Conservation (phyloP, 1,140 invertebrate genomes). For the Zaprionus capensis region DNA sequence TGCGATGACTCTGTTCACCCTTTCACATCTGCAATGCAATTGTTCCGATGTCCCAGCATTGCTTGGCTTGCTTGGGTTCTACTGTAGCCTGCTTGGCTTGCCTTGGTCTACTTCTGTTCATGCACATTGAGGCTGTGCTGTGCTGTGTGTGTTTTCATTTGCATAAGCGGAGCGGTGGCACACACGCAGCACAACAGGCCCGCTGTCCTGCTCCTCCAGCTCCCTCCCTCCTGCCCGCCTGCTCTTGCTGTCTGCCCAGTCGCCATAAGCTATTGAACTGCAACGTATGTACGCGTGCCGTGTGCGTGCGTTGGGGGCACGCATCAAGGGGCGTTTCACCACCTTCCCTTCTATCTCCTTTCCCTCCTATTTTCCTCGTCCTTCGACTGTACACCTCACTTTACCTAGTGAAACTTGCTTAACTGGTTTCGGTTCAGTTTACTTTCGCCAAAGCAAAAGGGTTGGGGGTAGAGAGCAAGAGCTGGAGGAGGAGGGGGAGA, state of each 20-base stretch:
- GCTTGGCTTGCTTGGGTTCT: slow-evolving; percentile 17
- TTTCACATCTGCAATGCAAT: not conserved
- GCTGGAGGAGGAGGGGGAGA: not conserved
- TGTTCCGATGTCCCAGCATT: slow-evolving; percentile 11
- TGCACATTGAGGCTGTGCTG: slow-evolving; percentile 48
- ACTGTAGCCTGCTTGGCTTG: too few relatives aligned
- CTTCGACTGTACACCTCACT: slow-evolving; percentile 34
- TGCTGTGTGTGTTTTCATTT: not conserved
- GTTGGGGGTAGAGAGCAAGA: not conserved
- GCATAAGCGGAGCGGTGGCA: not conserved
- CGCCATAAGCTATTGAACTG: slow-evolving; percentile 7
- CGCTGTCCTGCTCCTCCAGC: not conserved
- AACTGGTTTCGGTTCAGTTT: slow-evolving; percentile 66
- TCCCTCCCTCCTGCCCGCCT: not conserved
- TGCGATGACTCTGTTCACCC: too few relatives aligned
- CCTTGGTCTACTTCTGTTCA: slow-evolving; percentile 47
- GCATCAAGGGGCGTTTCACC: not conserved
- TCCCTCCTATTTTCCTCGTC: not conserved
- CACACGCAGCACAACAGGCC: not conserved
- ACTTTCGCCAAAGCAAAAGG: slow-evolving; percentile 38
- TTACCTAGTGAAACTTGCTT: slow-evolving; percentile 58
- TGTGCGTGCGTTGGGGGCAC: slow-evolving; percentile 17
- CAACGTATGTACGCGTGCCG: not conserved
- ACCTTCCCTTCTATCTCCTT: too few relatives aligned
- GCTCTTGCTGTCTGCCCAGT: not conserved